Base-by-base conservation (phyloP, 2,113 vertebrate species). In the Strix aluco region DNA sequence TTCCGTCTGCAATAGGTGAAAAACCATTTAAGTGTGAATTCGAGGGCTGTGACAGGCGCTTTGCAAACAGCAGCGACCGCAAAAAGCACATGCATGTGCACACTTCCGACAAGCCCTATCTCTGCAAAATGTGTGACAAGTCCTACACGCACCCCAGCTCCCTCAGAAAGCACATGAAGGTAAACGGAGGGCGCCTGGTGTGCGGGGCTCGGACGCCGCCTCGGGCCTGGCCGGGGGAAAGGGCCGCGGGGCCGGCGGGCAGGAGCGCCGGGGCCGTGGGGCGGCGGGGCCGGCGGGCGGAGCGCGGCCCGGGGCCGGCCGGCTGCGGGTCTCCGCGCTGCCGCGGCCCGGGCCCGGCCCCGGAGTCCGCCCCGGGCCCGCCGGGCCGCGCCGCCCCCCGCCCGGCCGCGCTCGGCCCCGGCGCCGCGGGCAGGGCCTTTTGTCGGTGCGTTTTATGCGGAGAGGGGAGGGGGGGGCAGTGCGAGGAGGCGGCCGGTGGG, bases 21-120 rank as follows among this genome's bases (percentile, higher is more conserved):
- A 99, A 99, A 97, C 99, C 99, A 79, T 99, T 99, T 98, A 99
- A 99, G 98, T 99, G 99, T 97, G 99, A 99, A 98, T 99, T 99
- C 97, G 99, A 99, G 57, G 99, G 99, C 98, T 99, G 99, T 98
- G 99, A 99, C 98, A 98, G 99, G 96, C 98, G 99, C 82, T 99
- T 99, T 98, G 99, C 99, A 96, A 99, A 99, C 98, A 99, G 99
- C 98, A 99, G 99, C 93, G 99, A 99, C 96, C 99, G 99, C 97
- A 99, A 99, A 98, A 99, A 99, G 99, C 99, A 99, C 98, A 99
- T 99, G 99, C 99, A 99, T 97, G 99, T 99, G 97, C 99, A 99
- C 97, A 99, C 99, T 89, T 99, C 99, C 83, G 99, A 99, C 98
- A 99, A 99, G 95, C 99, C 99, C 51, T 99, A 99, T 98, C 99